A percentile compares a stretch with the other conserved stretches of the same genome.
Evolutionary conservation across 2,113 vertebrate species (phyloP).

Genomic region (Lagopus leucura): DNA sequence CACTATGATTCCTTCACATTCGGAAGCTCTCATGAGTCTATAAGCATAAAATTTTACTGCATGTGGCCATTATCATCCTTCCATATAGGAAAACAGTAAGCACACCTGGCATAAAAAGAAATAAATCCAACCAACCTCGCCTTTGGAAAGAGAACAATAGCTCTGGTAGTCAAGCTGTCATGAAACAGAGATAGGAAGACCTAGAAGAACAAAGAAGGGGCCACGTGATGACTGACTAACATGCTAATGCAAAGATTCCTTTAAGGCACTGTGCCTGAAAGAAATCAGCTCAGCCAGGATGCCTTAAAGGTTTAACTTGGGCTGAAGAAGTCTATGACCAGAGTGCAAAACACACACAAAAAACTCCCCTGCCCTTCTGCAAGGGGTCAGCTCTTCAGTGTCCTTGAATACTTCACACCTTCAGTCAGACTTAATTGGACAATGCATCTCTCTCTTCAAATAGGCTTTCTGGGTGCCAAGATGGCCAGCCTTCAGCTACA

Average conservation of each 20-base stretch:
- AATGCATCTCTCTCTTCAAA: background rate
- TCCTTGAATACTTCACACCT: background rate
- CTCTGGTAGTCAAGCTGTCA: background rate
- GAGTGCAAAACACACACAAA: background rate
- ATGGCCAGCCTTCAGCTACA: background rate
- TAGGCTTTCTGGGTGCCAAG: rapidly evolving
- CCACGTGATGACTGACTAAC: background rate
- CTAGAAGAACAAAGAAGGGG: background rate
- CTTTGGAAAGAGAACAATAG: background rate
- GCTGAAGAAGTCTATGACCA: background rate
- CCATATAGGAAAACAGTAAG: background rate
- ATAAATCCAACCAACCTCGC: background rate
- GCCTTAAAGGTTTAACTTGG: background rate
- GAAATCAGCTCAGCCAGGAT: background rate
- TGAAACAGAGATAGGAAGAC: background rate
- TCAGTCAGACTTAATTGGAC: background rate
- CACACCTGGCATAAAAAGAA: background rate
- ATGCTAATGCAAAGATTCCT: background rate
- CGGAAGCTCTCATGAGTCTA: background rate
- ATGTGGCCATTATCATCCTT: background rate
- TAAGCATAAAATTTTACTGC: background rate
- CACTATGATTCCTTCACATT: rapidly evolving
- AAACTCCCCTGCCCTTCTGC: background rate
- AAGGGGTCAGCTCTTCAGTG: background rate
- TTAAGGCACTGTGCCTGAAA: background rate